Conservation (phyloP, 2,113 vertebrate species). For the Bos indicus region DNA sequence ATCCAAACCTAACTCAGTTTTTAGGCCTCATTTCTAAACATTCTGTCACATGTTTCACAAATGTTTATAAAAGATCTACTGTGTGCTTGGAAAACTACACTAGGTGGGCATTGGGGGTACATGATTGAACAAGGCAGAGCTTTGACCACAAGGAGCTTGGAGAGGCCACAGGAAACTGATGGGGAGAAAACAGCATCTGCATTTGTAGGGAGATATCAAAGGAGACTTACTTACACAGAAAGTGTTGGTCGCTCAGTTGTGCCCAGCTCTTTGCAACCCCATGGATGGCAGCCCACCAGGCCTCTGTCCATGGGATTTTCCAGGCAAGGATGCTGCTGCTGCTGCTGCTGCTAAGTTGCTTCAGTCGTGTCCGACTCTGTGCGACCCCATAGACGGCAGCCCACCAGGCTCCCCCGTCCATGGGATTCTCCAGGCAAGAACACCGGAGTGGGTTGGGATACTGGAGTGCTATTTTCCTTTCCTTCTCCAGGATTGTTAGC, state of each 20-base stretch:
- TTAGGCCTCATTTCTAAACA: background rate
- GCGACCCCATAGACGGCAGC: background rate
- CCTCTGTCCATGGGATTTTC: background rate
- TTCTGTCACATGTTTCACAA: background rate
- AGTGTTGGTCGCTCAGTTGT: background rate
- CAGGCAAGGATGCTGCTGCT: background rate
- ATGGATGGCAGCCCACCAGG: background rate
- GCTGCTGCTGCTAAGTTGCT: background rate
- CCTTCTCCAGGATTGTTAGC: background rate
- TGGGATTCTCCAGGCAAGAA: background rate
- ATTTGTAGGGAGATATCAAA: background rate
- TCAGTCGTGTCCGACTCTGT: background rate
- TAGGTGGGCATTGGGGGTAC: background rate
- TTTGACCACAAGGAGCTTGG: background rate
- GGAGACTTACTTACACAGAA: background rate
- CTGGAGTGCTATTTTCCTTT: background rate
- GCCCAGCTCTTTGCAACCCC: background rate
- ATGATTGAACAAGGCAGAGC: background rate
- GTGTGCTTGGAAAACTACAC: background rate
- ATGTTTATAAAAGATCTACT: background rate
- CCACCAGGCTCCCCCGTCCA: background rate
- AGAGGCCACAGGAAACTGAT: background rate
- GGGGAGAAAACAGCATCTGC: rapidly evolving
- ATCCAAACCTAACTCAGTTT: background rate
- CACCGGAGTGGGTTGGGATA: background rate